A percentile compares a stretch with the other conserved stretches of the same genome.
These are phyloP conservation scores for Andrena minutula DNA, from an alignment of 2,888 invertebrate species.

Conservation along the genomic window DNA sequence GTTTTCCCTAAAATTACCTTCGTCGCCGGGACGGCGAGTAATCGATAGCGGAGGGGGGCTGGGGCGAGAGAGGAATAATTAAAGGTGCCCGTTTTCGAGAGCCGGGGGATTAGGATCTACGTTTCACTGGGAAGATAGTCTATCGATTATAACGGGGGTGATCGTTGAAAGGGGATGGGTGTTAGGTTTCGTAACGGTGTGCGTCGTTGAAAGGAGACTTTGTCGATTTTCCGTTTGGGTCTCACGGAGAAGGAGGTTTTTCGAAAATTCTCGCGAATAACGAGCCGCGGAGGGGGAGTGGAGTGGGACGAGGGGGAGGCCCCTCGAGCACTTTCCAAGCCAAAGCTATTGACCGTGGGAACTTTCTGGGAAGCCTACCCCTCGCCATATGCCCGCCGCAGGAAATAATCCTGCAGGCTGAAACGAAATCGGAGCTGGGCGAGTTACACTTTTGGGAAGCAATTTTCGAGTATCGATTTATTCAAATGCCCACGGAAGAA, in stretches of 20 bases:
- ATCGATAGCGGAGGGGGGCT: conserved; percentile 32
- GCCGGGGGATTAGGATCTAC: conserved; percentile 28
- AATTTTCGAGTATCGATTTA: neutral
- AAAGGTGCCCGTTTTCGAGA: conserved; percentile 31
- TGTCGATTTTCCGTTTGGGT: conserved; percentile 10
- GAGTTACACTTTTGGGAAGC: conserved; percentile 20
- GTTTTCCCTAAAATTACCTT: conserved; percentile 29
- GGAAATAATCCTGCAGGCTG: conserved; percentile 78
- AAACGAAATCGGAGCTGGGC: conserved; percentile 54
- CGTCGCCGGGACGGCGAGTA: conserved; percentile 16
- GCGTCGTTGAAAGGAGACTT: neutral
- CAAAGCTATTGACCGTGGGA: conserved; percentile 84
- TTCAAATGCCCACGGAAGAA: neutral
- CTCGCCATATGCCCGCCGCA: conserved; percentile 83
- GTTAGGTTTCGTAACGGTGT: conserved; percentile 4
- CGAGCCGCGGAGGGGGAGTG: conserved; percentile 12
- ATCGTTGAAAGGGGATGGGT: neutral
- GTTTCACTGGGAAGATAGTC: neutral
- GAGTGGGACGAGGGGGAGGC: conserved; percentile 17
- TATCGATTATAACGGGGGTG: neutral
- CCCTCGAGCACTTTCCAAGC: conserved; percentile 69
- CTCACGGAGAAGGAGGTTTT: conserved; percentile 26
- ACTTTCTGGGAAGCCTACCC: conserved; percentile 83
- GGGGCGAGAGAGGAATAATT: conserved; percentile 24
- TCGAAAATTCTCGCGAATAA: conserved; percentile 63